Evolutionary conservation across 2,113 vertebrate genomes (phyloP).

Genomic region (Montifringilla adamsi): DNA sequence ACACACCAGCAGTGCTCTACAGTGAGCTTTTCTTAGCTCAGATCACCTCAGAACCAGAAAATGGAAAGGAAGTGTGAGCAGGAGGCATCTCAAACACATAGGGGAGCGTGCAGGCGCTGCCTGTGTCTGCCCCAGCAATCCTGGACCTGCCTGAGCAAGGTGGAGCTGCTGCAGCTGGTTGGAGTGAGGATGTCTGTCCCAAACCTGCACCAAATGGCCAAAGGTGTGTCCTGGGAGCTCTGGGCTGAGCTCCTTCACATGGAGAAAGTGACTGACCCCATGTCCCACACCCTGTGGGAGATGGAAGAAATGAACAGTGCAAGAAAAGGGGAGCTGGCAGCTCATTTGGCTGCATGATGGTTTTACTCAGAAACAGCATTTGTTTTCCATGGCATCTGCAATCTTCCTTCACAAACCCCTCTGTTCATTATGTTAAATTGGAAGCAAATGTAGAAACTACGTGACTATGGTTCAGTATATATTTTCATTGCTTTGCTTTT

Average conservation of each 20-base stretch:
- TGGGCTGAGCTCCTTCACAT: neutral
- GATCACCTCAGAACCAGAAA: neutral
- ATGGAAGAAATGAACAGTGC: neutral
- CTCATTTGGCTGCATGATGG: neutral
- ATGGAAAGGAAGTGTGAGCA: neutral
- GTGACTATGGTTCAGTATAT: constrained; percentile 9
- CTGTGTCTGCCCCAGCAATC: neutral
- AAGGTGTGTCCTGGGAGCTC: neutral
- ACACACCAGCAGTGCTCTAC: fast-evolving
- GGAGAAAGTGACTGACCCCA: fast-evolving
- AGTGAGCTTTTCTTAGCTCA: neutral
- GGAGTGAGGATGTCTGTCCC: neutral
- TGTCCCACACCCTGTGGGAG: neutral
- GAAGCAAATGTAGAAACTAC: constrained; percentile 43
- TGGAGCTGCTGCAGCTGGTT: neutral
- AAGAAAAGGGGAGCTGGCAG: neutral
- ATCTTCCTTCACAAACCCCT: constrained; percentile 3
- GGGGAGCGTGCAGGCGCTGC: neutral
- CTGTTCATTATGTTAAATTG: constrained; percentile 52
- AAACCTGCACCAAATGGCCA: neutral
- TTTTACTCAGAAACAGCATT: neutral
- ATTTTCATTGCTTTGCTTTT: constrained; percentile 66
- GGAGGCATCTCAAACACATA: fast-evolving
- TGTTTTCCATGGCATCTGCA: neutral
- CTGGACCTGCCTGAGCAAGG: neutral